Conservation (phyloP, 2,113 vertebrate species). For the Haemorhous mexicanus region DNA sequence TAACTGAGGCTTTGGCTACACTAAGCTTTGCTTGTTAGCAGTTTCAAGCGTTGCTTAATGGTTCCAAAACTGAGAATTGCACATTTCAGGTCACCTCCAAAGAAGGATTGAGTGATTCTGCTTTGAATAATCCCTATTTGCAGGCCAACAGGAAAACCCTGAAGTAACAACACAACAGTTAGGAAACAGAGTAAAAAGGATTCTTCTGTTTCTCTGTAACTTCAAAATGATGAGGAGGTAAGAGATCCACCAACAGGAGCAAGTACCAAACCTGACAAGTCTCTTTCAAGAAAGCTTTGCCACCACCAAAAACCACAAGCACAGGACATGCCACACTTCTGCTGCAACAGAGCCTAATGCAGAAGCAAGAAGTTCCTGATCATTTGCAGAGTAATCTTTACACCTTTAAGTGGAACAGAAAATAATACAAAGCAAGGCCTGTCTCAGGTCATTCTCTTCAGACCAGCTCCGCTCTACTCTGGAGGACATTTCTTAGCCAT, state of each 20-base stretch:
- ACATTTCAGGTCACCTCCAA: not conserved
- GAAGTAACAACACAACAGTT: not conserved
- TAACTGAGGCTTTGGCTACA: not conserved
- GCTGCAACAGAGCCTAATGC: not conserved
- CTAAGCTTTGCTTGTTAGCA: not conserved
- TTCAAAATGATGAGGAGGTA: not conserved
- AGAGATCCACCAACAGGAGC: not conserved
- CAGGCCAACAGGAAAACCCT: not conserved
- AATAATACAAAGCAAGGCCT: not conserved
- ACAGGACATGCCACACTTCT: not conserved
- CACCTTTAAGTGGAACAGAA: not conserved
- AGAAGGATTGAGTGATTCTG: not conserved
- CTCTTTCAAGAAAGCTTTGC: not conserved
- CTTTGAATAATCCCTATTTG: not conserved
- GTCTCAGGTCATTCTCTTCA: not conserved
- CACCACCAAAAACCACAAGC: not conserved
- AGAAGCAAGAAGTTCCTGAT: not conserved
- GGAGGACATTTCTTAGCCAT: not conserved
- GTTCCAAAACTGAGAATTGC: not conserved
- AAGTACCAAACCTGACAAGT: not conserved
- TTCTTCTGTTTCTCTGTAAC: not conserved
- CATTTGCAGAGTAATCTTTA: not conserved
- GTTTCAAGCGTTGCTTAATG: not conserved
- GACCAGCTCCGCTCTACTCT: not conserved
- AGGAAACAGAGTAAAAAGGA: not conserved